A percentile compares a stretch with the other conserved stretches of the same genome.
Evolutionary conservation across 2,888 invertebrate genomes (phyloP).

Genomic region (Melinopterus prodromus): DNA sequence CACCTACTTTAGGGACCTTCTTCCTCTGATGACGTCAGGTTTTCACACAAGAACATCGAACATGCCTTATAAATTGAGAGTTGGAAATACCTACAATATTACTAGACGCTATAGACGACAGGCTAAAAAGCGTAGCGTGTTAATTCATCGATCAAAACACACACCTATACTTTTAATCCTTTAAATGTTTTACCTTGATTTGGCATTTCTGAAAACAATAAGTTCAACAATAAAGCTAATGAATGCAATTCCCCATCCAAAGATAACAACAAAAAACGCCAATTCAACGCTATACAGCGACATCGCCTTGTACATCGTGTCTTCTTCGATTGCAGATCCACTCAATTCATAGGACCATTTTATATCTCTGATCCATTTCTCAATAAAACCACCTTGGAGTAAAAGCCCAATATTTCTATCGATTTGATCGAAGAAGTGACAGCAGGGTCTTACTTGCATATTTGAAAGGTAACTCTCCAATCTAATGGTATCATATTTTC

Average conservation of each 20-base stretch:
- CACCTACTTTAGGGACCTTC: background rate
- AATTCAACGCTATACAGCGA: conserved; percentile 8
- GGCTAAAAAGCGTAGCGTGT: too few relatives aligned
- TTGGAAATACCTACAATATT: too few relatives aligned
- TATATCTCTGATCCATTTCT: conserved; percentile 6
- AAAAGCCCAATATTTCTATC: background rate
- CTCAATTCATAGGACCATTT: background rate
- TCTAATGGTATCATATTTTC: background rate
- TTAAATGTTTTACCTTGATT: too few relatives aligned
- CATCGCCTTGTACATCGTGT: background rate
- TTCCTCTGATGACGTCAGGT: background rate
- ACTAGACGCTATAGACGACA: too few relatives aligned
- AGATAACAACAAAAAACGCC: background rate
- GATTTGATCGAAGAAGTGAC: background rate
- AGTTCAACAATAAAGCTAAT: background rate
- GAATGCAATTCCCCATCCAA: background rate
- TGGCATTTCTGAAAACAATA: background rate
- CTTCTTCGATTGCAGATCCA: too few relatives aligned
- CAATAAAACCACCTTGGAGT: conserved; percentile 4
- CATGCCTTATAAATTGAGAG: background rate
- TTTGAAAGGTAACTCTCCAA: background rate
- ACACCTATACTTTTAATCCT: too few relatives aligned
- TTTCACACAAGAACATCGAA: background rate
- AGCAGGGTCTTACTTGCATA: background rate
- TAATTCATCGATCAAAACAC: too few relatives aligned